These are phyloP conservation scores for Sipunculus nudus DNA, from an alignment of 2,888 invertebrate species.

Conservation along the genomic window DNA sequence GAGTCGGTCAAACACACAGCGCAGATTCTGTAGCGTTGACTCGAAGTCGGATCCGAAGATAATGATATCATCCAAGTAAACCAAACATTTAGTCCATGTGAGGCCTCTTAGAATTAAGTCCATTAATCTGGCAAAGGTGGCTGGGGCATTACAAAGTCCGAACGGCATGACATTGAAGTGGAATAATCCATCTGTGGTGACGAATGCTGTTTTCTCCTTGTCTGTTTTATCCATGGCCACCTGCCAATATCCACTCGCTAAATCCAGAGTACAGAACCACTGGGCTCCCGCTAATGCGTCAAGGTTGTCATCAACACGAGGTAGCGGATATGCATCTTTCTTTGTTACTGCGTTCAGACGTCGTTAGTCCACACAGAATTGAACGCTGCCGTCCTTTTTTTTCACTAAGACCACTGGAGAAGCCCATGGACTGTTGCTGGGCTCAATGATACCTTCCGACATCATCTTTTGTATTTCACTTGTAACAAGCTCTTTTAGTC, in stretches of 20 bases:
- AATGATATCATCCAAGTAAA: no score
- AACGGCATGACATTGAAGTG: constrained; percentile 10
- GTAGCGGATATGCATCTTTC: neutral
- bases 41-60: no score
- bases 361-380: neutral
- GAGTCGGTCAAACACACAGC: no score
- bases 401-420: neutral
- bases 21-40: no score
- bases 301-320: neutral
- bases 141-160: constrained; percentile 10
- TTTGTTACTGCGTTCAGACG: neutral
- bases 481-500: neutral
- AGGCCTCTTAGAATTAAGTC: constrained; percentile 7
- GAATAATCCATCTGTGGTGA: constrained; percentile 1
- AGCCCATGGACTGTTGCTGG: neutral
- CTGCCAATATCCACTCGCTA: neutral
- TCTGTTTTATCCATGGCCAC: neutral
- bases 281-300: neutral
- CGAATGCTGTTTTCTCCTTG: constrained; percentile 2
- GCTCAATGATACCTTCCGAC: neutral
- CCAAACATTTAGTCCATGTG: no score
- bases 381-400: neutral
- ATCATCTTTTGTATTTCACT: neutral
- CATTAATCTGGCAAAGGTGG: constrained; percentile 13
- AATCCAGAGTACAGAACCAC: neutral